A percentile compares a stretch with the other conserved stretches of the same genome.
Conservation (phyloP, 2,113 vertebrate species). For the Machaerirhynchus nigripectus region DNA sequence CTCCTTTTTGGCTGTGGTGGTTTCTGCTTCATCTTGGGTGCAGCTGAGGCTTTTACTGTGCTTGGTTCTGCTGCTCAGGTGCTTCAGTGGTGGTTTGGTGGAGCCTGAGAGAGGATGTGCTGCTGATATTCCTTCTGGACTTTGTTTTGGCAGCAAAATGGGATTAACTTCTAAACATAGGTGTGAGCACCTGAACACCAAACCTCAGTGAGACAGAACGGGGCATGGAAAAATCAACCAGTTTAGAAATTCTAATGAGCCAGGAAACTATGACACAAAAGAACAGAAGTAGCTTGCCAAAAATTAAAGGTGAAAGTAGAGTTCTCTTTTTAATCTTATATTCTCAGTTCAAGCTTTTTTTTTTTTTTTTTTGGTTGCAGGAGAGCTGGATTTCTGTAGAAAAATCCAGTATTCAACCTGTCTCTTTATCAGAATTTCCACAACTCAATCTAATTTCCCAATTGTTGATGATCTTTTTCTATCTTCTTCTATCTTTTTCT, state of each 20-base stretch:
- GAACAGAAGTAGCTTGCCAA: background rate
- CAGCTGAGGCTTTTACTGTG: background rate
- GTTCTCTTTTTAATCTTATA: background rate
- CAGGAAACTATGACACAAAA: background rate
- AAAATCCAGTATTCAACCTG: background rate
- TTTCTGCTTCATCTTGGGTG: background rate
- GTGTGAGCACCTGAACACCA: background rate
- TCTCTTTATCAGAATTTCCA: background rate
- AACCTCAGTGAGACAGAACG: background rate
- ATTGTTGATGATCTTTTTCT: background rate
- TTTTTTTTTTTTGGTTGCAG: background rate
- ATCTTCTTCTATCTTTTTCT: too few species aligned
- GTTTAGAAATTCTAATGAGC: background rate
- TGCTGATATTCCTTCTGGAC: background rate
- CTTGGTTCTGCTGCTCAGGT: background rate
- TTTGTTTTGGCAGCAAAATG: background rate
- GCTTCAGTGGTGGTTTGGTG: background rate
- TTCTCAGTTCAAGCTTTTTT: background rate
- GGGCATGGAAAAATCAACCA: background rate
- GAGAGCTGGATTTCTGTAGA: background rate
- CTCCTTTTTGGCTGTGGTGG: background rate
- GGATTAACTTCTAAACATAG: background rate
- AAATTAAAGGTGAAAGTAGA: background rate
- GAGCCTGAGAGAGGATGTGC: background rate
- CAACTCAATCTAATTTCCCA: background rate